Base-by-base conservation (phyloP, 2,888 invertebrate genomes). In the Nephrocerus scutellatus region DNA sequence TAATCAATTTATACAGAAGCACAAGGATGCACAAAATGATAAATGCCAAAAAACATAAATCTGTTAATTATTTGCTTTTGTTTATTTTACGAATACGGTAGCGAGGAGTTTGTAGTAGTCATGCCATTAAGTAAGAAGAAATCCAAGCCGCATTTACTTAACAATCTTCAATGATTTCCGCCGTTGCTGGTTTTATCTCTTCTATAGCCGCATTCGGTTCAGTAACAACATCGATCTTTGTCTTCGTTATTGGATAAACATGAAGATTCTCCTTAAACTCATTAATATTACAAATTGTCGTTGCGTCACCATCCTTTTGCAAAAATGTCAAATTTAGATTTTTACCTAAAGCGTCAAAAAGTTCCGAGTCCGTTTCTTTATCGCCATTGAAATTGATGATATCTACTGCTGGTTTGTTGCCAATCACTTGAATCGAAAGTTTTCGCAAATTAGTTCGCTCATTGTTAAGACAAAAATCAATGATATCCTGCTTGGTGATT, bases 391-490 rank as follows among this genome's bases (percentile, higher is more conserved):
- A 36, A 26, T 43, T 42, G 5, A 23, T 10, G 1, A 5, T 14
- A 13, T 39, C 39, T 8, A 13, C 3, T 8, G 21, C 39, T 24
- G 34, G 38, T 12, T 48, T 50, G 42, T 59, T 51, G 0, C 57
- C 62, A 36, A 64, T 61, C 4, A 68, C 58, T 49, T 69, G 68
- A 5, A 68, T 48, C 2, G 66, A 68, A 1, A 69, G 46, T 47
- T 69, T 68, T 10, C 62, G 52, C 31, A 64, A 41, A 43, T 64
- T 62, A n/a, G 52, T 53, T 13, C 56, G 50, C 25, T 64, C 61
- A 13, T 59, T 59, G n/a, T 57, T 54, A 12, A 56, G 22, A 12
- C 63, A 55, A 37, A 67, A 68, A 10, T 57, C 52, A 16, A 66
- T 46, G 3, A 69, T 53, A 30, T 65, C 60, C 7, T 52, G 41